Evolutionary conservation across 1,140 invertebrate species (phyloP).

Genomic region (Lepidurus arcticus): DNA sequence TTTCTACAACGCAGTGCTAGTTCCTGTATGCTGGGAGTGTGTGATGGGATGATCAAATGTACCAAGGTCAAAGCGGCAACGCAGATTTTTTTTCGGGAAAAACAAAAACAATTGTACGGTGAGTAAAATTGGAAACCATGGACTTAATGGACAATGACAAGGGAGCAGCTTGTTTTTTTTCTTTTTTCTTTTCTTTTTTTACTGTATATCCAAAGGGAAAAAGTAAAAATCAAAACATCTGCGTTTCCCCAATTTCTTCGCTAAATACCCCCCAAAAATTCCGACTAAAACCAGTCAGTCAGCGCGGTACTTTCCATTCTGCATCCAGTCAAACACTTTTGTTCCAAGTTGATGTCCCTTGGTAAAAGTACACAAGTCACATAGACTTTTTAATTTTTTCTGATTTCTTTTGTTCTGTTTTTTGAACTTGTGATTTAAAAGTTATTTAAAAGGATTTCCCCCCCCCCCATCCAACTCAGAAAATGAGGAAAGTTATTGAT

Average conservation of each 20-base stretch:
- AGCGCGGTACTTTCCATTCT: not conserved
- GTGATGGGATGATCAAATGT: slow-evolving; percentile 11
- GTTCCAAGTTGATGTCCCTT: not conserved
- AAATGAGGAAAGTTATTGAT: not conserved
- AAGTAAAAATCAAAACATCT: not conserved
- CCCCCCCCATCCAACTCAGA: not conserved
- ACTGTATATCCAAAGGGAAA: not conserved
- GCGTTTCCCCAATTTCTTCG: not conserved
- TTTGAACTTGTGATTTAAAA: too few species aligned
- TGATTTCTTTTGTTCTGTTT: not conserved
- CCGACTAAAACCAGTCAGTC: slow-evolving; percentile 6
- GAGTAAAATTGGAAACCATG: slow-evolving; percentile 16
- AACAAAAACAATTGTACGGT: not conserved
- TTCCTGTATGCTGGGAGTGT: slow-evolving; percentile 18
- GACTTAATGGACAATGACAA: slow-evolving; percentile 22
- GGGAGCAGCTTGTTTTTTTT: not conserved
- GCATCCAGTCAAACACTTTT: not conserved
- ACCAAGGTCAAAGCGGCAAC: slow-evolving; percentile 1
- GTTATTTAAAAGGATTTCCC: not conserved
- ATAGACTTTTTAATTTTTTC: not conserved
- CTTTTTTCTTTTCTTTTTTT: not conserved
- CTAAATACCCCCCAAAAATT: not conserved
- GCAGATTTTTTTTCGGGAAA: not conserved
- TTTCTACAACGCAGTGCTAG: slow-evolving; percentile 21
- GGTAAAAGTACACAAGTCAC: not conserved